These are phyloP conservation scores for Thera obeliscata DNA, from an alignment of 2,888 invertebrate genomes.

Conservation along the genomic window DNA sequence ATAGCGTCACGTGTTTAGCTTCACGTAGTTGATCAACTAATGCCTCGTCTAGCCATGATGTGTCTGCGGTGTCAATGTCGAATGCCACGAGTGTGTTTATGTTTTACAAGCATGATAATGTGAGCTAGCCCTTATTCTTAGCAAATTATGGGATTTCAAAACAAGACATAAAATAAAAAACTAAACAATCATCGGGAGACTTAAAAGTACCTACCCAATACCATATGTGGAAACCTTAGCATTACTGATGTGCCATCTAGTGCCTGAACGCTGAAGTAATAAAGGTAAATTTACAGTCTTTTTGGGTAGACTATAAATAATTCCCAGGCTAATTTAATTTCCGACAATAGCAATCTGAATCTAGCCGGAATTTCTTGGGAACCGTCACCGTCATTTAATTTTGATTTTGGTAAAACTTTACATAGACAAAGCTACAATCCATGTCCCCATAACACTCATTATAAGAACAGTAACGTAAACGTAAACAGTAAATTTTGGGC, in stretches of 20 bases:
- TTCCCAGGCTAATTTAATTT: conserved; percentile 74
- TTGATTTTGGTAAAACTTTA: too few species aligned
- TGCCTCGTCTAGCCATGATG: conserved; percentile 3
- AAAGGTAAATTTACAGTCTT: conserved; percentile 6
- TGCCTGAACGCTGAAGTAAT: neutral
- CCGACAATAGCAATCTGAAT: conserved; percentile 64
- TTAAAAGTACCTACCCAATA: too few species aligned
- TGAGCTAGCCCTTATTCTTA: neutral
- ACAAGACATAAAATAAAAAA: too few species aligned
- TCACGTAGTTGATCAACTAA: conserved; percentile 2
- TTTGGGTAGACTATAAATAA: conserved; percentile 41
- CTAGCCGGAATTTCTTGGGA: conserved; percentile 27
- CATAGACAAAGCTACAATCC: too few species aligned
- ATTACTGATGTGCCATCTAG: neutral
- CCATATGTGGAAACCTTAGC: neutral
- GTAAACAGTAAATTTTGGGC: too few species aligned
- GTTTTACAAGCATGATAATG: neutral
- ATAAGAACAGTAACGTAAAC: too few species aligned
- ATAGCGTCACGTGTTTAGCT: neutral
- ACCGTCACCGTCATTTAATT: neutral
- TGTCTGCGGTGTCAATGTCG: neutral
- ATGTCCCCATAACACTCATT: too few species aligned
- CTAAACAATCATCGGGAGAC: too few species aligned
- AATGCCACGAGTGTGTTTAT: neutral
- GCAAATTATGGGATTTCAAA: neutral